Evolutionary conservation across 2,797 vertebrate species (phyloP).

Genomic region (Anniella stebbinsi): DNA sequence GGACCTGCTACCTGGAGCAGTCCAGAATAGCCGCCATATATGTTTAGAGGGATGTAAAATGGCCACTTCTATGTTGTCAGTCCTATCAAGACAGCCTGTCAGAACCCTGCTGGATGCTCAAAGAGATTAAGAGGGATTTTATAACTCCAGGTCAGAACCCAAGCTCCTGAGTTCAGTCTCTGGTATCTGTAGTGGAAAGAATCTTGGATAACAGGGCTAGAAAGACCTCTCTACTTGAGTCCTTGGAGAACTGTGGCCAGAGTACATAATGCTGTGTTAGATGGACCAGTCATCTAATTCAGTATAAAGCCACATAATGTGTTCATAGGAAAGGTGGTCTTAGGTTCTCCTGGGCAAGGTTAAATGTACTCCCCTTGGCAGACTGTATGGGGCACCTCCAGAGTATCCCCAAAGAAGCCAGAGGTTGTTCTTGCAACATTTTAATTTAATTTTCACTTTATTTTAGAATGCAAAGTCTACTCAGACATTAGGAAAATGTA

Average conservation of each 20-base stretch:
- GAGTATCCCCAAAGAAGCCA: too few relatives aligned
- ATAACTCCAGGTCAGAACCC: neutral
- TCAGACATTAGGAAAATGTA: too few relatives aligned
- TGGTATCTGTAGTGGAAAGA: neutral
- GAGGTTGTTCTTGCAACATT: too few relatives aligned
- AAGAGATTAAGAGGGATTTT: neutral
- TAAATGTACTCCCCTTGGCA: too few relatives aligned
- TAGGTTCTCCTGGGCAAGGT: too few relatives aligned
- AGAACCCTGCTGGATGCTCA: neutral
- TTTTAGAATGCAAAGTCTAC: too few relatives aligned
- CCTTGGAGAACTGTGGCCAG: neutral
- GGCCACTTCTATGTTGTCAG: neutral
- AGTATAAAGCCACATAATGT: neutral
- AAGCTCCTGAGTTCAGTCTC: neutral
- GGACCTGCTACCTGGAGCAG: neutral
- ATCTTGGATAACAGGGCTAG: neutral
- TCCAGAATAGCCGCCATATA: neutral
- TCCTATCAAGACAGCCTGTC: neutral
- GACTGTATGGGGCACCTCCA: too few relatives aligned
- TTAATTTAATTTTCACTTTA: too few relatives aligned
- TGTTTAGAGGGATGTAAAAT: neutral
- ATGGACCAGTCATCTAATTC: neutral
- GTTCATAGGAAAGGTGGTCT: neutral
- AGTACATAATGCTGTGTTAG: neutral
- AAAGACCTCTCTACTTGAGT: neutral